A percentile compares a stretch with the other conserved stretches of the same genome.
Conservation (phyloP, 2,888 invertebrate genomes). For the Thecophora atra region DNA sequence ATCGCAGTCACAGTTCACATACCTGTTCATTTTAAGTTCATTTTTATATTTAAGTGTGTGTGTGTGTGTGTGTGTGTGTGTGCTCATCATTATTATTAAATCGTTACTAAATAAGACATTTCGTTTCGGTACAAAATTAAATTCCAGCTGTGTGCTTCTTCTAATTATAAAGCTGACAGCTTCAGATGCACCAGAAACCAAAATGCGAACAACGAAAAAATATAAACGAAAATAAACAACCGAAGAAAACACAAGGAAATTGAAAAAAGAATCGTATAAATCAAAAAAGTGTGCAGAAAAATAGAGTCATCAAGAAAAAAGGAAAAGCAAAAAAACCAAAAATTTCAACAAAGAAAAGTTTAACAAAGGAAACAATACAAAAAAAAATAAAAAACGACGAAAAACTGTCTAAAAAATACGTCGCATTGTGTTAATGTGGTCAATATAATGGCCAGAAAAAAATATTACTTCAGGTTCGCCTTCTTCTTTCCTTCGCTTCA, state of each 20-base stretch:
- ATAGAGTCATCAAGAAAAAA: background rate
- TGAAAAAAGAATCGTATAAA: background rate
- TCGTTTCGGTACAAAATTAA: constrained; percentile 17
- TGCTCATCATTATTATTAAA: constrained; percentile 17
- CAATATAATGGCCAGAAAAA: background rate
- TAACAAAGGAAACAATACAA: no score
- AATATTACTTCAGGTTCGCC: constrained; percentile 25
- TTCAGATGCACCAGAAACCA: background rate
- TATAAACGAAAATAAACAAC: background rate
- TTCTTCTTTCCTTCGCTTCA: background rate
- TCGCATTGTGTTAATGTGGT: constrained; percentile 12
- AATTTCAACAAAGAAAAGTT: background rate
- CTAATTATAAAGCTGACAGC: constrained; percentile 2
- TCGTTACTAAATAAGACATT: constrained; percentile 26
- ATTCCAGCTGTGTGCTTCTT: constrained; percentile 28
- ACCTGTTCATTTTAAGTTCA: background rate
- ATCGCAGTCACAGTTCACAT: background rate
- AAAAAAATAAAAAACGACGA: background rate
- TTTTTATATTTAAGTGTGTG: no score
- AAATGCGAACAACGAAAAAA: background rate
- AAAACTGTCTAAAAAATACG: background rate
- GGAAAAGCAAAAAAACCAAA: background rate
- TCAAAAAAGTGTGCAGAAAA: background rate
- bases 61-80: constrained; percentile 9
- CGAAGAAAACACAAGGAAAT: background rate